Evolutionary conservation across 1,140 invertebrate species (phyloP), one percentile per base, ranked within the genome.

Genomic region (Cydia amplana): DNA sequence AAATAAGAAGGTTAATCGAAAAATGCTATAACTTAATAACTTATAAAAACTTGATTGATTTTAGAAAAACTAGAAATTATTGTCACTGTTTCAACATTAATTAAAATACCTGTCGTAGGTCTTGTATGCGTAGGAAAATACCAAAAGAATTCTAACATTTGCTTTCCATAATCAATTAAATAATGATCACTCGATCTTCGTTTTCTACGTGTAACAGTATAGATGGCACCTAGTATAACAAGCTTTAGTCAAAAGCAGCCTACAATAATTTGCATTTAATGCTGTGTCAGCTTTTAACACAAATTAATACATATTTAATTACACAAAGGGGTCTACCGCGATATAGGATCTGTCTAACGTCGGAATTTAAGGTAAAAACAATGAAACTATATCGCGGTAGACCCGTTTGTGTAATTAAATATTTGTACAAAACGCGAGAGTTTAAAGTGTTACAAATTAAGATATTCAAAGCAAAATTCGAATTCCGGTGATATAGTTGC

Each of bases 191-290:
- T 23, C 55, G 20, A 60, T 60, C 16, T 51, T 60, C n/a, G 20
- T 60, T 12, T 23, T 23, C 55, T 60, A 60, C 55, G 2, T 23
- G 55, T 60, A 60, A 60, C 55, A n/a, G 23, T n/a, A 36, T 16
- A 70, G 64, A 70, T 70, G 65, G 28, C 65, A 36, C 64, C 64
- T 67, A 67, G 12, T 32, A 16, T 67, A 67, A 67, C 23, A 67
- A 67, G 64, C 64, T 67, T 12, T 67, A 64, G 60, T 64, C 20
- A 64, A 64, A 67, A 60, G 55, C 55, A 60, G 7, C 20, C 1
- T 23, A 23, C 20, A 60, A 10, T n/a, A 7, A 60, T 60, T 10
- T 60, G 55, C 14, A 23, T 10, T 9, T 12, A 20, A 9, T 10
- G 20, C 18, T 23, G n/a, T 18, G 1, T 60, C 7, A 60, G 9